Evolutionary conservation across 2,797 vertebrate genomes (phyloP).

Genomic region (Platyrinchus mystaceus): DNA sequence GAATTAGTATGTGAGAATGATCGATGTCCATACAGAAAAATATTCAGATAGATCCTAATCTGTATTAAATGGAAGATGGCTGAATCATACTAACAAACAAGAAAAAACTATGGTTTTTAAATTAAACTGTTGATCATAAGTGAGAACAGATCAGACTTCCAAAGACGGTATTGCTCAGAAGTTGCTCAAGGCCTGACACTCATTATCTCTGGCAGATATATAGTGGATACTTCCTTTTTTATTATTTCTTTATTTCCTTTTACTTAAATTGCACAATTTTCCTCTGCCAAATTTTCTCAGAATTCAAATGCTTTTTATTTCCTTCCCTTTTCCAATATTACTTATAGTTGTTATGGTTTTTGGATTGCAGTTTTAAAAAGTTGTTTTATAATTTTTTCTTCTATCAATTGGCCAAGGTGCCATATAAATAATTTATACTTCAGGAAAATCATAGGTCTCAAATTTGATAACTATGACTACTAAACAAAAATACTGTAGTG

Average conservation of each 20-base stretch:
- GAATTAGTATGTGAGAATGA: background rate
- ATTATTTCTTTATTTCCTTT: background rate
- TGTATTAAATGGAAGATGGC: background rate
- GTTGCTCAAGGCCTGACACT: background rate
- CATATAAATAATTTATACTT: background rate
- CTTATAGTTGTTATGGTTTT: background rate
- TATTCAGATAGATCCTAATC: background rate
- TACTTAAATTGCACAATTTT: background rate
- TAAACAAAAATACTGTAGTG: background rate
- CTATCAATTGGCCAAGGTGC: background rate
- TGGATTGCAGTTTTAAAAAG: background rate
- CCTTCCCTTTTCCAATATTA: background rate
- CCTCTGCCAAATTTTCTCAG: background rate
- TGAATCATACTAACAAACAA: background rate
- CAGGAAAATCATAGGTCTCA: background rate
- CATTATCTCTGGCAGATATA: background rate
- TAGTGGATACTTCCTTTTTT: background rate
- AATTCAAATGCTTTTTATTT: background rate
- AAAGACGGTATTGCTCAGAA: background rate
- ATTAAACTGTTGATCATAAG: background rate
- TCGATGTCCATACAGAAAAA: background rate
- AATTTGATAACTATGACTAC: background rate
- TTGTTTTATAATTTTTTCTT: background rate
- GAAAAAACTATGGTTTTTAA: background rate
- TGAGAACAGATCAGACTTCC: background rate